These are phyloP conservation scores for Mirounga angustirostris DNA, from an alignment of 2,113 vertebrate species.

Conservation along the genomic window DNA sequence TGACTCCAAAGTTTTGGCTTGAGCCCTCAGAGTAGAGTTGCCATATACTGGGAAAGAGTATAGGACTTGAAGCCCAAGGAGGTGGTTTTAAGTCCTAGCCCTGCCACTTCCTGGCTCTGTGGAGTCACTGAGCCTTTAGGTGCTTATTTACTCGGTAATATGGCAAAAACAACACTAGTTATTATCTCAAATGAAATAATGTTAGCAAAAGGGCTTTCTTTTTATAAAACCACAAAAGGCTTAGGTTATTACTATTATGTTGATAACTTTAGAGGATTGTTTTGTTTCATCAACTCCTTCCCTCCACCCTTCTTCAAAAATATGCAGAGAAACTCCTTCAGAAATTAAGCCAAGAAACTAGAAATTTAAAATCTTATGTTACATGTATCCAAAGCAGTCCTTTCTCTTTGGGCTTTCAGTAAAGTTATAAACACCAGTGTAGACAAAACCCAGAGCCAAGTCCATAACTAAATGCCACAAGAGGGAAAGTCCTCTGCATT, in stretches of 20 bases:
- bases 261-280: not conserved
- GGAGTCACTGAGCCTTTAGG: not conserved
- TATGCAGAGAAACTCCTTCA: not conserved
- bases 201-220: not conserved
- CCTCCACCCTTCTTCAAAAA: constrained; percentile 1
- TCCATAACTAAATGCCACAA: not conserved
- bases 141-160: constrained; percentile 3
- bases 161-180: not conserved
- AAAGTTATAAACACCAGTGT: not conserved
- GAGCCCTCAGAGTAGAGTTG: not conserved
- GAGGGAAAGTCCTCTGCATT: not conserved
- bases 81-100: not conserved
- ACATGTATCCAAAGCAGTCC: not conserved
- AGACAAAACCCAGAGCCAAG: not conserved
- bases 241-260: not conserved
- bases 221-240: not conserved
- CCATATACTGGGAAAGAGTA: not conserved
- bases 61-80: not conserved
- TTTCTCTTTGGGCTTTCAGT: not conserved
- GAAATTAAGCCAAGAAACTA: constrained; percentile 30
- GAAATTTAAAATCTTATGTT: constrained; percentile 22
- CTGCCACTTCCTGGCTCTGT: not conserved
- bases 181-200: not conserved
- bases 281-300: not conserved
- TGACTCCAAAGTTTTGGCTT: not conserved